Percentiles rank a stretch among this genome's conserved stretches.
Evolutionary conservation across 2,888 invertebrate species (phyloP).

Genomic region (Macrostomum cliftonense): DNA sequence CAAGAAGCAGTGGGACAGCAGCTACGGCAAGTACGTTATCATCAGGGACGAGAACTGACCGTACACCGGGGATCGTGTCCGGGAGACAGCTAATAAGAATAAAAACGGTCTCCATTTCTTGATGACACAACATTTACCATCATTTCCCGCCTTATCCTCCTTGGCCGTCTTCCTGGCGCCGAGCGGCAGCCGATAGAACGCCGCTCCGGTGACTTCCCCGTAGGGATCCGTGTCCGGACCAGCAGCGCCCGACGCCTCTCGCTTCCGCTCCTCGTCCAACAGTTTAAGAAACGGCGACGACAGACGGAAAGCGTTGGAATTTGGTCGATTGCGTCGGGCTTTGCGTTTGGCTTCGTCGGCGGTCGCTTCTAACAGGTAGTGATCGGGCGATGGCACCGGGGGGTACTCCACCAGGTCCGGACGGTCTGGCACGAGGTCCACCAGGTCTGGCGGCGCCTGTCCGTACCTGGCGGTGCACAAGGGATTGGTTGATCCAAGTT

Average conservation of each 20-base stretch:
- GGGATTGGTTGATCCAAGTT: too few relatives aligned
- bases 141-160: conserved; percentile 14
- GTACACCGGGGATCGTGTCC: too few relatives aligned
- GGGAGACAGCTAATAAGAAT: too few relatives aligned
- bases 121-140: too few relatives aligned
- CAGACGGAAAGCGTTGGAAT: neutral
- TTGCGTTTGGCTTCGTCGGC: neutral
- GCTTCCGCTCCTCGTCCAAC: conserved; percentile 20
- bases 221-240: conserved; percentile 23
- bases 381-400: conserved; percentile 1
- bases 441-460: conserved; percentile 16
- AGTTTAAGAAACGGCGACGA: conserved; percentile 14
- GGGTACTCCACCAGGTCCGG: conserved; percentile 2
- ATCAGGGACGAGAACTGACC: too few relatives aligned
- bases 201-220: conserved; percentile 27
- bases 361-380: neutral
- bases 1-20: too few relatives aligned
- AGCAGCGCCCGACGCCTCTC: conserved; percentile 14
- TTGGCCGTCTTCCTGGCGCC: conserved; percentile 25
- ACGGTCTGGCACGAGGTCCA: conserved; percentile 7
- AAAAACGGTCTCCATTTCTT: too few relatives aligned
- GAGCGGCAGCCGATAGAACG: conserved; percentile 34
- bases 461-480: conserved; percentile 23
- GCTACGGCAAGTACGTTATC: too few relatives aligned
- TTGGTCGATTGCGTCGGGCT: neutral